Evolutionary conservation across 2,888 invertebrate species (phyloP), one percentile per base, ranked within the genome.

Genomic region (Ptychoptera albimana): DNA sequence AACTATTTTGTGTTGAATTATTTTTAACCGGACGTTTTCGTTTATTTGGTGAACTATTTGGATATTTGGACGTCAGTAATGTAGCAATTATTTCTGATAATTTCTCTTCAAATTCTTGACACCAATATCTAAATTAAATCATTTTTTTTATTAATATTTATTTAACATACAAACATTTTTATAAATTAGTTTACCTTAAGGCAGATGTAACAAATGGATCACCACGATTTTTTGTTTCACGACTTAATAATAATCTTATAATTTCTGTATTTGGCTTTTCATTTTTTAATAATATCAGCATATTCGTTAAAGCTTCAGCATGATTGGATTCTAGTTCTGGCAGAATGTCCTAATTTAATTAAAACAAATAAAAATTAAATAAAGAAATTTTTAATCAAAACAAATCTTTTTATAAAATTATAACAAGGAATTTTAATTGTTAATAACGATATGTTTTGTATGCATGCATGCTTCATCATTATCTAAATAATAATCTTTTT

Each of bases 141-240:
- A 8, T 34, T 34, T 34, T n/a, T 34, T 2, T 2, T 34, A n/a
- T 6, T n/a, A 34, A 34, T 6, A 34, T 4, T 34, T 34, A 34
- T 34, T 34, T 31, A 7, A 34, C 9, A 4, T n/a, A 10, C n/a
- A n/a, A 34, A 10, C 4, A 4, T n/a, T 34, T 6, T 6, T 6
- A 34, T 34, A 10, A 34, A 34, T n/a, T 4, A 34, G 6, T 15
- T 50, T 50, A 63, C 72, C 91, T 84, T 51, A 97, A 69, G 35
- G 89, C 79, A 4, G 94, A 88, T 38, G 89, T 84, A 11, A 93
- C 85, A 68, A 96, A 92, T 49, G 81, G 76, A 65, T 94, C 94
- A 40, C 76, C 75, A 37, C 72, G 69, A 42, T 74, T 75, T 57
- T 79, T 79, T 8, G 78, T 72, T 54, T 79, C 74, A 49, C 86